These are phyloP conservation scores for Sciurus niger DNA, from an alignment of 2,113 vertebrate genomes.

Conservation along the genomic window DNA sequence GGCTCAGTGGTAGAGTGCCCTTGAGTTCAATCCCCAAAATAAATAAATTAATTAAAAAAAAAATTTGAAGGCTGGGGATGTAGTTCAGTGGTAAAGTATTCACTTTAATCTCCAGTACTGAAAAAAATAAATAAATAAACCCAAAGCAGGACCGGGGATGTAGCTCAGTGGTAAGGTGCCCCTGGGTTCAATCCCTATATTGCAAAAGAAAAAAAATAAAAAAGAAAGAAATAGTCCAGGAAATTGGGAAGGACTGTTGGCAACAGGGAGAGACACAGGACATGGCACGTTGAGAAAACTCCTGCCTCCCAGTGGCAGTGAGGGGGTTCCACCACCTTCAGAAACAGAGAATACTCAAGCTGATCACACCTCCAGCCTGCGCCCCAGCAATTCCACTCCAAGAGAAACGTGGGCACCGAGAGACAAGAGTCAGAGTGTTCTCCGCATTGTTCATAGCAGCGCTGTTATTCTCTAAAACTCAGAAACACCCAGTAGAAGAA, in stretches of 20 bases:
- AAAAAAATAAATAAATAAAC: background rate
- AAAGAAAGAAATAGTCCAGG: too few species aligned
- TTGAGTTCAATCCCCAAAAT: too few species aligned
- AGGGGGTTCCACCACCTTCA: background rate
- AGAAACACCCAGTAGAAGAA: background rate
- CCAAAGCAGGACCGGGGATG: background rate
- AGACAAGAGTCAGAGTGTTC: background rate
- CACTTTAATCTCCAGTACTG: background rate
- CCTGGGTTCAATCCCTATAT: too few species aligned
- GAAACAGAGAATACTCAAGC: background rate
- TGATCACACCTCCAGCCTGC: background rate
- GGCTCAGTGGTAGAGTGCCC: too few species aligned
- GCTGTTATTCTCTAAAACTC: background rate
- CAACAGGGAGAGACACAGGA: background rate
- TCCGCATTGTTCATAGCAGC: background rate
- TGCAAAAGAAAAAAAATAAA: too few species aligned
- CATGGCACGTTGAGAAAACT: background rate
- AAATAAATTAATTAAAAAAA: too few species aligned
- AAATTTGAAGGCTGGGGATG: background rate
- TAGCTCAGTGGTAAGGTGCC: too few species aligned
- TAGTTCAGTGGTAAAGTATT: too few species aligned
- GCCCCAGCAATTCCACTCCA: background rate
- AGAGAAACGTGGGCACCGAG: background rate
- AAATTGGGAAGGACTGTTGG: background rate
- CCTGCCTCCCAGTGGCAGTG: background rate